Conservation (phyloP, 2,888 invertebrate species). For the Aphidius colemani region DNA sequence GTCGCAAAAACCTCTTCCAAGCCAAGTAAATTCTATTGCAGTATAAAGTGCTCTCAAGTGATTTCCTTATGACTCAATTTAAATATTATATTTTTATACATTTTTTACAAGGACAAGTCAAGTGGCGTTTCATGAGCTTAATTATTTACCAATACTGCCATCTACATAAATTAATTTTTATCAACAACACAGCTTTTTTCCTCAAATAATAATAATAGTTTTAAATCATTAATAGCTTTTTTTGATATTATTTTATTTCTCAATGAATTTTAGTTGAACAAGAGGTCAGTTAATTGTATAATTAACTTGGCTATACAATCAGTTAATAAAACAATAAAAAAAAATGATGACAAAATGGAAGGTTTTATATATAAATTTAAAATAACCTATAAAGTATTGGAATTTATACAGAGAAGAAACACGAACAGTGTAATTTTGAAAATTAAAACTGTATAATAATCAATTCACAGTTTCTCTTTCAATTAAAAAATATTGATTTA, state of each 20-base stretch:
- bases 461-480: slow-evolving; percentile 18
- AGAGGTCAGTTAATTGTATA: slow-evolving; percentile 16
- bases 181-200: too few relatives aligned
- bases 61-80: not conserved
- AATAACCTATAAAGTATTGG: slow-evolving; percentile 25
- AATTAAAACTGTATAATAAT: slow-evolving; percentile 1
- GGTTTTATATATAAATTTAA: slow-evolving; percentile 20
- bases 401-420: not conserved
- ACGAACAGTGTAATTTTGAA: not conserved
- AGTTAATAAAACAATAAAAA: slow-evolving; percentile 26
- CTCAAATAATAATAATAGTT: too few relatives aligned
- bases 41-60: slow-evolving; percentile 24
- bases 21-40: slow-evolving; percentile 23
- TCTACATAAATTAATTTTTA: too few relatives aligned
- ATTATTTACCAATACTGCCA: too few relatives aligned
- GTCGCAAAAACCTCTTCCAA: slow-evolving; percentile 24
- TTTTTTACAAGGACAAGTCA: too few relatives aligned
- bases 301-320: slow-evolving; percentile 22
- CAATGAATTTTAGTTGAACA: not conserved
- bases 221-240: too few relatives aligned
- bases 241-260: too few relatives aligned
- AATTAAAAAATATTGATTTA: slow-evolving; percentile 6
- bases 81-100: too few relatives aligned
- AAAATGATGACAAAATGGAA: not conserved
- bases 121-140: too few relatives aligned